Conservation (phyloP, 2,113 vertebrate species). For the Carettochelys insculpta region DNA sequence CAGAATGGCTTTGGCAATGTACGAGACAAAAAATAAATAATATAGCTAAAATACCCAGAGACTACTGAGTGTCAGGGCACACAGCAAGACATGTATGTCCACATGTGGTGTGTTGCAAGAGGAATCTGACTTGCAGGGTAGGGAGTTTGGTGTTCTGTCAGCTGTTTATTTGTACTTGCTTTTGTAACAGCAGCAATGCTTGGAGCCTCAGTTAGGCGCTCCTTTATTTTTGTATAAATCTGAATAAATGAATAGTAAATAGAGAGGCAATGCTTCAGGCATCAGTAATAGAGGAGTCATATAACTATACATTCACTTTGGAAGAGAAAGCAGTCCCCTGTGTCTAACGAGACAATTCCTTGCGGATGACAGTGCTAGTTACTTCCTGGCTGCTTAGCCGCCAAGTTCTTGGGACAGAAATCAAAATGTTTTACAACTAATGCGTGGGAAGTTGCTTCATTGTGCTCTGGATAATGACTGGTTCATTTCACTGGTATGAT, state of each 20-base stretch:
- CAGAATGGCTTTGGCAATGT: neutral
- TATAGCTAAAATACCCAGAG: neutral
- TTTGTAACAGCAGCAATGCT: neutral
- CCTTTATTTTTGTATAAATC: neutral
- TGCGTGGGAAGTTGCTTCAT: neutral
- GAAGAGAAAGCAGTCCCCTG: neutral
- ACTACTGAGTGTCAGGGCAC: neutral
- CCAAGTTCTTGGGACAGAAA: accelerated
- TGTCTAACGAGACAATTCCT: neutral
- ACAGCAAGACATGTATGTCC: neutral
- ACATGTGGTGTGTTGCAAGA: neutral
- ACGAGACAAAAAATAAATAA: neutral
- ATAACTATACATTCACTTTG: neutral
- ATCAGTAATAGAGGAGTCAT: neutral
- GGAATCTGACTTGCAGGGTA: neutral
- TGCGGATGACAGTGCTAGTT: accelerated
- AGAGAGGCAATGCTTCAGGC: neutral
- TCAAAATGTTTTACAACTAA: neutral
- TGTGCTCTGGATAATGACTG: neutral
- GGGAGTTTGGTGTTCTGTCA: neutral
- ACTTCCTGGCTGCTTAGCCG: neutral
- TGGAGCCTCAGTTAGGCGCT: neutral
- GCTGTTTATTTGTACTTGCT: neutral
- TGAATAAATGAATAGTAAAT: neutral
- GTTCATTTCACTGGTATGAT: neutral